These are phyloP conservation scores for Homarus americanus DNA, from an alignment of 1,140 invertebrate genomes.

Conservation along the genomic window DNA sequence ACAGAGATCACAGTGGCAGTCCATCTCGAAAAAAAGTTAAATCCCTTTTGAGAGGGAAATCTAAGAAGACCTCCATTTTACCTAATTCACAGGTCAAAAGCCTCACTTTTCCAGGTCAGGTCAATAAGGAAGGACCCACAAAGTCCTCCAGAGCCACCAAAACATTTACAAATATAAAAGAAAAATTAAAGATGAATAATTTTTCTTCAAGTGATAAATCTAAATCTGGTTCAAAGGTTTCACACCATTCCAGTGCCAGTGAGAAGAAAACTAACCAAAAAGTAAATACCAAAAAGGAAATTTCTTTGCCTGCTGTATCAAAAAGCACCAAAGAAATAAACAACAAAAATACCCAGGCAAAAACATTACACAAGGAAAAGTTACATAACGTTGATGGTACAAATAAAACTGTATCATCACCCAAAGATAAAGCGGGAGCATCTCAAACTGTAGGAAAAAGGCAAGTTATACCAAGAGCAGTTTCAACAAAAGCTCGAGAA, in stretches of 20 bases:
- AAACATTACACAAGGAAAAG: neutral
- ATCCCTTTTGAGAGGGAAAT: neutral
- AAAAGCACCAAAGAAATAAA: neutral
- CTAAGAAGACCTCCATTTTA: slow-evolving; percentile 17
- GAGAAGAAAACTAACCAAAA: neutral
- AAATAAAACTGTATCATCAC: neutral
- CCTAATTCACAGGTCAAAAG: slow-evolving; percentile 3
- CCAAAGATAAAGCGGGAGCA: slow-evolving; percentile 8
- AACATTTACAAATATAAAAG: slow-evolving; percentile 45
- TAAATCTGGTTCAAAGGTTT: neutral
- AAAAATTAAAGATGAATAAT: slow-evolving; percentile 41
- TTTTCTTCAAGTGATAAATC: neutral
- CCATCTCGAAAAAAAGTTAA: slow-evolving; percentile 27
- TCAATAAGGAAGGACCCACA: neutral
- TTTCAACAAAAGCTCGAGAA: neutral
- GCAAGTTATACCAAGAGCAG: neutral
- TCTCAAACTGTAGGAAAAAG: neutral
- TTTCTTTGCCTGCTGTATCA: neutral
- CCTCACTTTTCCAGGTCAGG: slow-evolving; percentile 13
- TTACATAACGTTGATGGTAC: neutral
- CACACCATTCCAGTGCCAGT: neutral
- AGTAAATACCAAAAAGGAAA: neutral
- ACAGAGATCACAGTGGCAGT: slow-evolving; percentile 16
- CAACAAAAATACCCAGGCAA: neutral
- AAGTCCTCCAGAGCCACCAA: neutral